Base-by-base conservation (phyloP, 2,888 invertebrate species). In the Pristionchus mayeri region DNA sequence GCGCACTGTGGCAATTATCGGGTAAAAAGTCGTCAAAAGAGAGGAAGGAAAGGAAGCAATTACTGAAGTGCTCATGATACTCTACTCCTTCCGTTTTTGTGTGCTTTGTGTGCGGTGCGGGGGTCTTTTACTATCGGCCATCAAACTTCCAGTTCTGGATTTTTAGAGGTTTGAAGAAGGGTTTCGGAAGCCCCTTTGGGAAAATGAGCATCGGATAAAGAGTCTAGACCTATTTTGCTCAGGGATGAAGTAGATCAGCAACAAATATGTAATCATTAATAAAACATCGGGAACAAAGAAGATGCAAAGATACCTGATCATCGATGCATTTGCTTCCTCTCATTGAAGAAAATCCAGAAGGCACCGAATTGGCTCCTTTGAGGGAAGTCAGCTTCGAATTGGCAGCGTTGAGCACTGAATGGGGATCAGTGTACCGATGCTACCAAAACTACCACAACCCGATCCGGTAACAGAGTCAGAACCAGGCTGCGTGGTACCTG, bases 61-160 rank as follows among this genome's bases (percentile, higher is more conserved):
- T 63, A 63, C 63, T 34, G 63, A 6, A 63, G 63, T 63, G 34
- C 63, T 63, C 63, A 63, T 63, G 34, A 60, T 63, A 63, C 63
- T 34, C 34, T 2, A 0, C 18, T 30, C 6, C 27, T 21, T 2
- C 30, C 57, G 57, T 60, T 60, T 60, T 60, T 60, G 57, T 60
- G 57, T 60, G 57, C 27, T 63, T 63, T 63, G 63, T 18, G 63
- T 6, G 44, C 13, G 44, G 44, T 44, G 44, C 44, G 6, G 44
- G 44, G 63, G 63, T 30, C 16, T 63, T 34, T 63, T 63, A 63
- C 34, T 34, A 27, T 34, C 4, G 2, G 2, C 63, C 34, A 63
- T 34, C 34, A 63, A 63, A 34, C 44, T 9, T 44, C 44, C 6
- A 44, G 13, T n/a, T 9, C 6, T 6, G 44, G 44, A 44, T 6